Conservation (phyloP, 2,113 vertebrate species). For the Tupaia chinensis region DNA sequence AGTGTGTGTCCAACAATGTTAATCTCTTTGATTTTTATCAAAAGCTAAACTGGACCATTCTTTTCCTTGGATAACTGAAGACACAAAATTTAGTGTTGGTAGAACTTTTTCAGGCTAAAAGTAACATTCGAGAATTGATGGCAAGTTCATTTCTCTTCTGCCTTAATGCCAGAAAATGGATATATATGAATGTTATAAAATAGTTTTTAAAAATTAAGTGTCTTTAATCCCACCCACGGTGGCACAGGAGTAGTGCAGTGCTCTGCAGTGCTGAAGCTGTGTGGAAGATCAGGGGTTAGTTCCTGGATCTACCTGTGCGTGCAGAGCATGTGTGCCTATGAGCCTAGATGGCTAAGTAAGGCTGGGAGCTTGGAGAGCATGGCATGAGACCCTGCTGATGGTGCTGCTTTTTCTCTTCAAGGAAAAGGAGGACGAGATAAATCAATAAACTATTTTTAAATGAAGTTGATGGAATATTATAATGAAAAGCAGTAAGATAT, state of each 20-base stretch:
- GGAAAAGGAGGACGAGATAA: no score
- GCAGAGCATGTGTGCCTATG: no score
- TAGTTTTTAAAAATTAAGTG: background rate
- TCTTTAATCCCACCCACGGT: background rate
- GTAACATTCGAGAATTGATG: background rate
- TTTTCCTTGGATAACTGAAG: conserved; percentile 33
- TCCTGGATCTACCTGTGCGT: no score
- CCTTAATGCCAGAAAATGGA: conserved; percentile 8
- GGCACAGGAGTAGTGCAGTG: no score
- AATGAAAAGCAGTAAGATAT: conserved; percentile 7
- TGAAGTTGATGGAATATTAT: conserved; percentile 1
- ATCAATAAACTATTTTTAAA: background rate
- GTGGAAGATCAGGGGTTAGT: no score
- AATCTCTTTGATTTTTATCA: conserved; percentile 34
- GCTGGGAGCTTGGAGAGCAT: no score
- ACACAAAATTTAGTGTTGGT: background rate
- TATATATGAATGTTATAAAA: conserved; percentile 31
- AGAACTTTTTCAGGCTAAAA: conserved; percentile 46
- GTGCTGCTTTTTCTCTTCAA: no score
- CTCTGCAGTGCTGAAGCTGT: no score
- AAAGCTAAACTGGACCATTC: background rate
- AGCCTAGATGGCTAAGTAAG: no score
- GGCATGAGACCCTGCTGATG: no score
- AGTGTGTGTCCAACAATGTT: background rate
- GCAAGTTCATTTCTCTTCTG: conserved; percentile 19